Evolutionary conservation across 2,888 invertebrate species (phyloP).

Genomic region (Cephus spinipes): DNA sequence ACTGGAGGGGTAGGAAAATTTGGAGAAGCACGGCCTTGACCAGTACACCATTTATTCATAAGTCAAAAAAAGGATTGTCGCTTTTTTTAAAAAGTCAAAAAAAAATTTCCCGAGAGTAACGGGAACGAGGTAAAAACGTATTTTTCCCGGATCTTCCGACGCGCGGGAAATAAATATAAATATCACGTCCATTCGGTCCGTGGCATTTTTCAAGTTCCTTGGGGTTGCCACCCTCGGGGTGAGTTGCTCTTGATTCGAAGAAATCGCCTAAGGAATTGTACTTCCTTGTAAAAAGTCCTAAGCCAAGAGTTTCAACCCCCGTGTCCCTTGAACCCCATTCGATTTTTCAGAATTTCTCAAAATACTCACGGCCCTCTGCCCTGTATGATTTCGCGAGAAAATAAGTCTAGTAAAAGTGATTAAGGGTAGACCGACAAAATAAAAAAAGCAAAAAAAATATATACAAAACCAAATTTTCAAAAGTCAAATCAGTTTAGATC

Average conservation of each 20-base stretch:
- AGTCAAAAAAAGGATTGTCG: constrained; percentile 19
- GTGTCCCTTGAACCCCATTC: background rate
- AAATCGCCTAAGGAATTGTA: background rate
- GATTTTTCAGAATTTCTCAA: background rate
- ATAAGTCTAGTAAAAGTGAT: background rate
- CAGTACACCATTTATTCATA: constrained; percentile 4
- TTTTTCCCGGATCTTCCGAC: background rate
- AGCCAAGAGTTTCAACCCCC: background rate
- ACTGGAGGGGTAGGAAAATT: constrained; percentile 40
- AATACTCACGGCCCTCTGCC: background rate
- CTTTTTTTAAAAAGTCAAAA: constrained; percentile 4
- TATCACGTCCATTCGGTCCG: background rate
- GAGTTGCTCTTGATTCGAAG: background rate
- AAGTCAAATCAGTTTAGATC: background rate
- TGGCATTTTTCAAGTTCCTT: background rate
- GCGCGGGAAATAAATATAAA: background rate
- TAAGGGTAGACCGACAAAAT: too few relatives aligned
- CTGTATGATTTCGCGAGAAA: background rate
- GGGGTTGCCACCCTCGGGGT: background rate
- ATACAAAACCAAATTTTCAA: too few relatives aligned
- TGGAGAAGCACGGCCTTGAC: constrained; percentile 24
- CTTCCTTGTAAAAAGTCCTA: background rate
- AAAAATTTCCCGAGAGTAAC: background rate
- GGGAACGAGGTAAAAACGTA: background rate
- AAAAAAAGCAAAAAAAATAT: too few relatives aligned